phyloP scores from a whole-genome alignment of 2,113 vertebrate species.

The Ramphastos sulfuratus region DNA sequence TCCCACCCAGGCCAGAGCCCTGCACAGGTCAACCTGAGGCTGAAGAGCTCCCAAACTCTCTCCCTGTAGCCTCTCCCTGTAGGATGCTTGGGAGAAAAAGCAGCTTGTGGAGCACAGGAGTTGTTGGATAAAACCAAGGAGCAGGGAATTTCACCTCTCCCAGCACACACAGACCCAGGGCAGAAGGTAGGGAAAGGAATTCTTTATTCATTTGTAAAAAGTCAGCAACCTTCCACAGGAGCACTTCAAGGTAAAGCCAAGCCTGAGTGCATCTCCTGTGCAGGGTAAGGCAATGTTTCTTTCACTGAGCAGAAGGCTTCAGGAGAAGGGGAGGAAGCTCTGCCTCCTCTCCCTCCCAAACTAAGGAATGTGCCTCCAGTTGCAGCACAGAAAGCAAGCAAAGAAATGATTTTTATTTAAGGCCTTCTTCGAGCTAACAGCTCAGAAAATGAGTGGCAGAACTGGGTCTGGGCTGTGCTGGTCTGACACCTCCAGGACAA shows the following conservation, averaged over 20 bases:
- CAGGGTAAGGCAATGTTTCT: neutral
- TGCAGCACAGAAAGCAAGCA: neutral
- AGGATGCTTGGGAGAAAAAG: fast-evolving
- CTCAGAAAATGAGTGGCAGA: neutral
- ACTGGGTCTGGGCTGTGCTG: fast-evolving
- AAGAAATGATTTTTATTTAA: neutral
- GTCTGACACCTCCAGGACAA: neutral
- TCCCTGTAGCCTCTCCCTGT: too few relatives aligned
- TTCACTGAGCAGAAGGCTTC: neutral
- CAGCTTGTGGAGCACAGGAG: too few relatives aligned
- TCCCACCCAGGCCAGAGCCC: too few relatives aligned
- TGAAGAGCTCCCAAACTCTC: too few relatives aligned
- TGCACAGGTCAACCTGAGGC: too few relatives aligned
- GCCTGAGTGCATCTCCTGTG: neutral
- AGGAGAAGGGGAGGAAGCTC: neutral
- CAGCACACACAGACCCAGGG: fast-evolving
- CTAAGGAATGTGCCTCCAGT: neutral
- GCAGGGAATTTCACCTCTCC: neutral
- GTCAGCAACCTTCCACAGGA: neutral
- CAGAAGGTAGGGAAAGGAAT: neutral
- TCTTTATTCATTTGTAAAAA: neutral
- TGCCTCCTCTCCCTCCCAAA: neutral
- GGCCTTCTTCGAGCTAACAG: neutral
- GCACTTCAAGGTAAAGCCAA: neutral
- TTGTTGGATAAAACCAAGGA: neutral